Base-by-base conservation (phyloP, 2,797 vertebrate genomes). In the Pipistrellus pipistrellus region DNA sequence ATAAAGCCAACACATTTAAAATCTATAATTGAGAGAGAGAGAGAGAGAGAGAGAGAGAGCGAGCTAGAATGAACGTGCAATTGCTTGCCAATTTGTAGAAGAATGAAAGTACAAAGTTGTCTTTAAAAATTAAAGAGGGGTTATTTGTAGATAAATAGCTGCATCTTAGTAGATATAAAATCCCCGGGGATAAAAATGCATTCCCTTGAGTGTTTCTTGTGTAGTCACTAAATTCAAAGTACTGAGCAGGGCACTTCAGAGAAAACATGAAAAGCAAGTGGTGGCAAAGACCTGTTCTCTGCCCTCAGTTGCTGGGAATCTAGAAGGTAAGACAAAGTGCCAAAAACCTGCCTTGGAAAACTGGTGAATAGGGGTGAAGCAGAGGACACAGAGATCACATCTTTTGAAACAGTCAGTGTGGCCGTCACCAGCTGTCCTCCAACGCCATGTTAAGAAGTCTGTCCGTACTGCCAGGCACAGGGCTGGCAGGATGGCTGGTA, bases 41-140 rank as follows among this genome's bases (percentile, higher is more conserved):
- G 10, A 64, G 4, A 35, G 14, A 23, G 55, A 59, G 10, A 23
- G 55, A 59, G 38, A 41, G 38, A 41, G 38, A 41, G 35, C 35
- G 35, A 35, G 35, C 14, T 41, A 85, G 48, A 48, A 84, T n/a
- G 30, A 83, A 75, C 6, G 15, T 25, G 51, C 12, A 88, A 8
- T 81, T 44, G 64, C 53, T 69, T 51, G 21, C 64, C 13, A 51
- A 30, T 51, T 69, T 94, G 83, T 92, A 17, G 38, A 86, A 64
- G 57, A 57, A 78, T 23, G 41, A 88, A 72, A 53, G 59, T 76
- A 51, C 8, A 76, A 72, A 51, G 41, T 18, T 69, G 77, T 1
- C 18, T 72, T 78, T 64, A 85, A 71, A 94, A 64, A 30, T 68
- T 27, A 48, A 87, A 69, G 86, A 85, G 57, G 30, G 44, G 44